Percentiles rank a stretch among this genome's conserved stretches.
phyloP scores from a whole-genome alignment of 2,888 invertebrate genomes.

The Sesia apiformis region DNA sequence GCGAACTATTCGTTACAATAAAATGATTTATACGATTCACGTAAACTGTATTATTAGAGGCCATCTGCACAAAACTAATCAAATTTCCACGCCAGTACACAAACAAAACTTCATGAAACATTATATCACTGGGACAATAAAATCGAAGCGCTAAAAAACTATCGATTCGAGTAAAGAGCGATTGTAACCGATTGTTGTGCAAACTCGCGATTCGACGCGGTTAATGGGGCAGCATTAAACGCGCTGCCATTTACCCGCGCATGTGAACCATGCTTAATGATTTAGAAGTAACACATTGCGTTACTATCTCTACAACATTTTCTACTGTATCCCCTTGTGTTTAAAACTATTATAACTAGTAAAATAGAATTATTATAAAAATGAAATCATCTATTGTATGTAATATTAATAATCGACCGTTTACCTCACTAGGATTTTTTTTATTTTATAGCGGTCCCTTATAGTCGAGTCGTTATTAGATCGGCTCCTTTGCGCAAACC shows the following conservation, averaged over 20 bases:
- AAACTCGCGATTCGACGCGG: conserved; percentile 66
- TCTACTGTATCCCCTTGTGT: conserved; percentile 3
- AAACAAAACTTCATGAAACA: conserved; percentile 31
- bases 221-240: conserved; percentile 67
- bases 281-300: conserved; percentile 39
- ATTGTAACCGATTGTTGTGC: conserved; percentile 51
- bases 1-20: conserved; percentile 2
- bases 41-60: conserved; percentile 37
- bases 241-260: conserved; percentile 39
- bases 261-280: conserved; percentile 68
- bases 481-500: conserved; percentile 48
- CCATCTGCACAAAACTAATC: conserved; percentile 65
- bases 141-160: conserved; percentile 53
- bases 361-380: conserved; percentile 1
- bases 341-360: neutral
- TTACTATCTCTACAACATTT: conserved; percentile 1
- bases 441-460: conserved; percentile 21
- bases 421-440: conserved; percentile 23
- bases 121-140: conserved; percentile 50
- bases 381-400: neutral
- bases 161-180: conserved; percentile 64
- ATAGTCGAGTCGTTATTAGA: conserved; percentile 11
- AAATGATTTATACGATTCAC: conserved; percentile 51
- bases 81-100: conserved; percentile 64
- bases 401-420: conserved; percentile 24